phyloP scores from a whole-genome alignment of 2,888 invertebrate genomes.

The Myopa tessellatipennis region DNA sequence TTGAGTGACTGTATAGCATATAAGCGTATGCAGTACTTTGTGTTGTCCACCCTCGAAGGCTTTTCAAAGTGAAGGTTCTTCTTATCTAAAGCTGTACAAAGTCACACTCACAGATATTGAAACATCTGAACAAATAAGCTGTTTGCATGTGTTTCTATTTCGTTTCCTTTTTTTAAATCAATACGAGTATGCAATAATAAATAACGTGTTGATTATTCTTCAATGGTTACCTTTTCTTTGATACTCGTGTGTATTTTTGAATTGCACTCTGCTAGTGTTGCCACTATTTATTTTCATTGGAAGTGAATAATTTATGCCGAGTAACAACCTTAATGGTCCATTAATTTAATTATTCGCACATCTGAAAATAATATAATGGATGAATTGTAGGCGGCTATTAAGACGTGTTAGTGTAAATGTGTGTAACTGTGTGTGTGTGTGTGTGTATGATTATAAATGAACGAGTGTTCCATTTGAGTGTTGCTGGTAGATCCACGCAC shows the following conservation, averaged over 20 bases:
- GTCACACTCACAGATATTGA: too few species aligned
- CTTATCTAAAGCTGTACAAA: too few species aligned
- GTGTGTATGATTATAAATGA: conserved; percentile 45
- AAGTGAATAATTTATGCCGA: conserved; percentile 59
- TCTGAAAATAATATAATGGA: conserved; percentile 52
- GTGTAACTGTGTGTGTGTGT: not conserved
- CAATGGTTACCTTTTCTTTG: not conserved
- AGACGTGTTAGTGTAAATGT: conserved; percentile 44
- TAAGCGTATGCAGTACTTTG: too few species aligned
- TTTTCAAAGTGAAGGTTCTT: too few species aligned
- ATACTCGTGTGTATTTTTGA: not conserved
- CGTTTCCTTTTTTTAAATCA: too few species aligned
- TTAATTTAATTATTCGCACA: conserved; percentile 65
- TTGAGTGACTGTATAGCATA: too few species aligned
- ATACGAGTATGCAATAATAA: too few species aligned
- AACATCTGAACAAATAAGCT: too few species aligned
- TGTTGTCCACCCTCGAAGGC: too few species aligned
- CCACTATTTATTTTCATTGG: conserved; percentile 59
- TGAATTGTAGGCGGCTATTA: conserved; percentile 50
- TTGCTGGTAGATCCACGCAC: conserved; percentile 24
- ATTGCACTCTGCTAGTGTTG: conserved; percentile 9
- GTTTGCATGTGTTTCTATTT: too few species aligned
- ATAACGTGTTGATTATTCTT: not conserved
- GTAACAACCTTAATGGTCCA: conserved; percentile 66
- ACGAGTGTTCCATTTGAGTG: conserved; percentile 42